phyloP scores from a whole-genome alignment of 2,797 vertebrate genomes.

The Coregonus sp. region DNA sequence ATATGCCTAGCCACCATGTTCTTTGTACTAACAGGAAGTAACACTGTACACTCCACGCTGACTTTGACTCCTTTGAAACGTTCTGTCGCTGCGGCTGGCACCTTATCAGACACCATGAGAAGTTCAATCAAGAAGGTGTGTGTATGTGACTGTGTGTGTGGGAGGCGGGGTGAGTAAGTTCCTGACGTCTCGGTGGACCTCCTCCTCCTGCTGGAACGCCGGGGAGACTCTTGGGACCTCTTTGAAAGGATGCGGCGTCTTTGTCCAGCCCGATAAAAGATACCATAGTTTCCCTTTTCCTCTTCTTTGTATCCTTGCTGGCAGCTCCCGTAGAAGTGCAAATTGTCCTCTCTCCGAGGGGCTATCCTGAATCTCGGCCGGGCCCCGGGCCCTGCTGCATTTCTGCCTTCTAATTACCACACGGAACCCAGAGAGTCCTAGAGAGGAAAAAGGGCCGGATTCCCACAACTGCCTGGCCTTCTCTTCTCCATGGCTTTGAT shows the following conservation, averaged over 20 bases:
- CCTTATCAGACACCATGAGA: background rate
- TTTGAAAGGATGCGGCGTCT: slow-evolving; percentile 17
- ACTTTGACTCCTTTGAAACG: background rate
- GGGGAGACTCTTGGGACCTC: slow-evolving; percentile 25
- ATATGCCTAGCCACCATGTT: background rate
- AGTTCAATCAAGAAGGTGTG: slow-evolving; percentile 23
- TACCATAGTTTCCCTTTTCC: slow-evolving; percentile 76
- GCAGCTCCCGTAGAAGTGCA: slow-evolving; percentile 83
- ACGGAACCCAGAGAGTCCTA: slow-evolving; percentile 59
- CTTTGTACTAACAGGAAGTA: background rate
- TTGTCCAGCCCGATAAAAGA: slow-evolving; percentile 74
- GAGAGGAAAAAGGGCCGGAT: slow-evolving; percentile 66
- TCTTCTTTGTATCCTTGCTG: slow-evolving; percentile 76
- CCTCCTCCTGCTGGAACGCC: slow-evolving; percentile 26
- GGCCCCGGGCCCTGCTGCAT: no score
- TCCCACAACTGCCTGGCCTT: slow-evolving; percentile 81
- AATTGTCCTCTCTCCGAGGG: slow-evolving; percentile 79
- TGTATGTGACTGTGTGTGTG: slow-evolving; percentile 1
- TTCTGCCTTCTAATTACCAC: slow-evolving; percentile 71
- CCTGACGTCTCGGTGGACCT: slow-evolving; percentile 64
- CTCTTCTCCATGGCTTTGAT: slow-evolving; percentile 80
- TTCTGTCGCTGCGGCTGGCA: background rate
- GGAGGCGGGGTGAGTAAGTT: slow-evolving; percentile 51
- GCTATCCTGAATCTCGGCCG: slow-evolving; percentile 63
- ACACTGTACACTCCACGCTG: background rate